phyloP scores from a whole-genome alignment of 2,888 invertebrate genomes.

The Dascillus cervinus region DNA sequence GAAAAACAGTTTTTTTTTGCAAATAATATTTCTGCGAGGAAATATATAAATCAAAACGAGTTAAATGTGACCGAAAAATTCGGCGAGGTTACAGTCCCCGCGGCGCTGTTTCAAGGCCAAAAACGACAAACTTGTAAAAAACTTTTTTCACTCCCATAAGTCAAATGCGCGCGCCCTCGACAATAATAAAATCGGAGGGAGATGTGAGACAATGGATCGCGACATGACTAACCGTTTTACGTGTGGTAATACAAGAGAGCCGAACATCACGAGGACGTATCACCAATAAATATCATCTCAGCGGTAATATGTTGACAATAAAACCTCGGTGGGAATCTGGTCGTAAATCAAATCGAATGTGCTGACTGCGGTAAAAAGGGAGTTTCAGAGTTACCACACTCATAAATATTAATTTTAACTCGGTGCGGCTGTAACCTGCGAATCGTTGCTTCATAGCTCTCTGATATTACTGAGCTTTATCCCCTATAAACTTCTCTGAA shows the following conservation, averaged over 20 bases:
- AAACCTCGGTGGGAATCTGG: conserved; percentile 22
- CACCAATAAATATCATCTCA: conserved; percentile 23
- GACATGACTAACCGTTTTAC: too few species aligned
- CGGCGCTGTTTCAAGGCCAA: too few species aligned
- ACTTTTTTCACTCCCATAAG: too few species aligned
- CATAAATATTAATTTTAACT: conserved; percentile 19
- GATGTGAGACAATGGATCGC: too few species aligned
- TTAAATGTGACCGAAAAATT: too few species aligned
- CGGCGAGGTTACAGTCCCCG: too few species aligned
- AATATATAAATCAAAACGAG: too few species aligned
- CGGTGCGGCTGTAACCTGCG: conserved; percentile 13
- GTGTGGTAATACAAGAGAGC: conserved; percentile 23
- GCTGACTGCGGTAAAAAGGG: conserved; percentile 16
- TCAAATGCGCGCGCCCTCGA: too few species aligned
- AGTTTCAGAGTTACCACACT: conserved; percentile 16
- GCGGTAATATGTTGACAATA: conserved; percentile 26
- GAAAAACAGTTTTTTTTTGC: too few species aligned
- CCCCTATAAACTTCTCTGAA: conserved; percentile 10
- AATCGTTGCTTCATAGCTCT: conserved; percentile 15
- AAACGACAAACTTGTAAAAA: too few species aligned
- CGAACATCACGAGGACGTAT: conserved; percentile 18
- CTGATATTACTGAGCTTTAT: conserved; percentile 13
- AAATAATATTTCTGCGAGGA: too few species aligned
- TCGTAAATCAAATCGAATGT: conserved; percentile 24
- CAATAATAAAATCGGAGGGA: too few species aligned